Percentiles rank a stretch among this genome's conserved stretches.
phyloP scores from a whole-genome alignment of 2,113 vertebrate genomes.

The Parotia lawesii region DNA sequence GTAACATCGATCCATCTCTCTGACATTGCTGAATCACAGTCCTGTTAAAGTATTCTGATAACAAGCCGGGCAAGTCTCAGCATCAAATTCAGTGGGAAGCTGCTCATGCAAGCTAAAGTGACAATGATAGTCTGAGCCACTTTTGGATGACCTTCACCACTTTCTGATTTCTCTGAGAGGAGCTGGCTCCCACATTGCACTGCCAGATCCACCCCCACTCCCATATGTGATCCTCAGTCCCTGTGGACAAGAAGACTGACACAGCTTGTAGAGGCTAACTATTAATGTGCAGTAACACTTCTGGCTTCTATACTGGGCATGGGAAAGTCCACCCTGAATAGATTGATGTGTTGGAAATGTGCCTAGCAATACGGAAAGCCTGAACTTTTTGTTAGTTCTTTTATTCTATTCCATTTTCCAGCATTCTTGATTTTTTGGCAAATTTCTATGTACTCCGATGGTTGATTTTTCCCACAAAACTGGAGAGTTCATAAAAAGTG shows the following conservation, averaged over 20 bases:
- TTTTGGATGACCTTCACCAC: conserved; percentile 34
- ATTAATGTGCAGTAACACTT: conserved; percentile 51
- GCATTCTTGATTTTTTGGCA: background rate
- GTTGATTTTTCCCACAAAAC: conserved; percentile 10
- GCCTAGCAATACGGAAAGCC: conserved; percentile 52
- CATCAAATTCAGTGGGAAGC: background rate
- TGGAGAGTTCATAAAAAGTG: background rate
- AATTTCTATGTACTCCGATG: background rate
- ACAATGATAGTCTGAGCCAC: background rate
- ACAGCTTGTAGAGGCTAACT: conserved; percentile 7
- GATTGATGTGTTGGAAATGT: conserved; percentile 21
- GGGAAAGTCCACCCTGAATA: conserved; percentile 41
- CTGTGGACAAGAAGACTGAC: background rate
- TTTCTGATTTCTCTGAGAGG: background rate
- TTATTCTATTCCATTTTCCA: conserved; percentile 6
- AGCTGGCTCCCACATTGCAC: conserved; percentile 11
- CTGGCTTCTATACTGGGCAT: conserved; percentile 34
- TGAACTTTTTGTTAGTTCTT: background rate
- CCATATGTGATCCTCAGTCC: conserved; percentile 13
- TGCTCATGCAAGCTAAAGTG: background rate
- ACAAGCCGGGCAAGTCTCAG: background rate
- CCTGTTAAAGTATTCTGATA: background rate
- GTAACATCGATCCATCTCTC: background rate
- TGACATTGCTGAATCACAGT: background rate
- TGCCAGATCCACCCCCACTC: conserved; percentile 32